These are phyloP conservation scores for Peromyscus aztecus DNA, from an alignment of 2,797 vertebrate species.

Conservation along the genomic window DNA sequence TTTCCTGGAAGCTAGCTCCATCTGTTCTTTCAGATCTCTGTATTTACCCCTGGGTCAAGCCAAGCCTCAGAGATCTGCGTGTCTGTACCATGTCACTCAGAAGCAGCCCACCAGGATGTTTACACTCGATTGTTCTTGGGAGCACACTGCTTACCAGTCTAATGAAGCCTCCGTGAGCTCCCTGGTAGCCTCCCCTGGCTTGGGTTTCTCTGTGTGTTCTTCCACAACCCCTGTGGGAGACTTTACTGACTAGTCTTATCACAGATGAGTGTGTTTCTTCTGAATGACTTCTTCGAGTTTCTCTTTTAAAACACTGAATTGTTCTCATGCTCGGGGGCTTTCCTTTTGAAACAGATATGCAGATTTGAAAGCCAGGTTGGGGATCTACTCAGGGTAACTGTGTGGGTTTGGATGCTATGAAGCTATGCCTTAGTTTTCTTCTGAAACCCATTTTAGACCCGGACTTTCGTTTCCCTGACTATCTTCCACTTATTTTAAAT, in stretches of 20 bases:
- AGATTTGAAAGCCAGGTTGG: neutral
- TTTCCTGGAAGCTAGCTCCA: constrained; percentile 33
- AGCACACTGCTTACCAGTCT: neutral
- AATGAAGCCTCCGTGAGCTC: neutral
- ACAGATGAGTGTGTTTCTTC: constrained; percentile 33
- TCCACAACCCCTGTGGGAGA: neutral
- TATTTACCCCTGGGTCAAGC: constrained; percentile 66
- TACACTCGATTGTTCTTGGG: constrained; percentile 2
- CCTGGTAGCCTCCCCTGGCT: no score
- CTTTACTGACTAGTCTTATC: neutral
- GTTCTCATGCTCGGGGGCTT: neutral
- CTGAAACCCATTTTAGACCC: constrained; percentile 1
- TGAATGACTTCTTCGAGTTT: neutral
- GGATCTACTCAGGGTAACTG: neutral
- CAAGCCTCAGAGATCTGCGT: constrained; percentile 29
- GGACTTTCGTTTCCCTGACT: neutral
- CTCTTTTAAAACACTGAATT: constrained; percentile 28
- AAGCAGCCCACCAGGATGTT: constrained; percentile 37
- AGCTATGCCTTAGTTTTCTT: neutral
- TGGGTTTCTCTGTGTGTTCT: neutral
- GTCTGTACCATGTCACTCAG: constrained; percentile 43
- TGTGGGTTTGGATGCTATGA: neutral
- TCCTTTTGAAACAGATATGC: neutral
- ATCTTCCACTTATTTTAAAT: constrained; percentile 7
- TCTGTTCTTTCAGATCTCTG: constrained; percentile 47